Evolutionary conservation across 2,888 invertebrate genomes (phyloP), one percentile per base, ranked within the genome.

Genomic region (Lepidocyrtinus sp.): DNA sequence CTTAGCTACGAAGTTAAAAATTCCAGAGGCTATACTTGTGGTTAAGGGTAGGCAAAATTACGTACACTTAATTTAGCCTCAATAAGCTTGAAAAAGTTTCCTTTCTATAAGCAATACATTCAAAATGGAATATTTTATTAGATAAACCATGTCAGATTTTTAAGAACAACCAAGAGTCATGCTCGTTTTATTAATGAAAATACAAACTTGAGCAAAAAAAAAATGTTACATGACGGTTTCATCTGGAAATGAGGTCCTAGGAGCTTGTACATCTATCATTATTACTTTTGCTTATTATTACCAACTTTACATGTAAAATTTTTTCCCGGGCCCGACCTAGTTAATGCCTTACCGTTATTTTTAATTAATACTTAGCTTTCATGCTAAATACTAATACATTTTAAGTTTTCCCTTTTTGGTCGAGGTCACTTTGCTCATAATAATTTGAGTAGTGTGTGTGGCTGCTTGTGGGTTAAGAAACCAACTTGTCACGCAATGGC

Each of bases 361-460:
- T 69, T 76, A 62, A 70, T 75, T 75, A 64, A 69, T 75, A 75
- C 70, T 36, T 64, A 46, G 63, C 69, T 76, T 76, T 76, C 70
- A 70, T 76, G 69, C 26, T 55, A 76, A 76, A 50, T 70, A 64
- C 70, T 22, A 12, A 61, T 61, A 24, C 62, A 63, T 61, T 25
- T 45, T 64, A 68, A 5, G 15, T 24, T 50, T 55, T 64, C 46
- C 21, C 50, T 55, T 17, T 63, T 9, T 71, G 27, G 45, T 73
- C 73, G 73, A 79, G 73, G 69, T 79, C 78, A 73, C 69, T 64
- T 72, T 61, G 77, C 78, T 69, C 78, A 62, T 69, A 79, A 67
- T 70, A 25, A 65, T 61, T 19, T 22, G 59, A 59, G n/a, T 9
- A 15, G 59, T 59, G 59, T 59, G 59, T 59, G 59, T 59, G 59